These are phyloP conservation scores for Metellina segmentata DNA, from an alignment of 2,888 invertebrate species.

Conservation along the genomic window DNA sequence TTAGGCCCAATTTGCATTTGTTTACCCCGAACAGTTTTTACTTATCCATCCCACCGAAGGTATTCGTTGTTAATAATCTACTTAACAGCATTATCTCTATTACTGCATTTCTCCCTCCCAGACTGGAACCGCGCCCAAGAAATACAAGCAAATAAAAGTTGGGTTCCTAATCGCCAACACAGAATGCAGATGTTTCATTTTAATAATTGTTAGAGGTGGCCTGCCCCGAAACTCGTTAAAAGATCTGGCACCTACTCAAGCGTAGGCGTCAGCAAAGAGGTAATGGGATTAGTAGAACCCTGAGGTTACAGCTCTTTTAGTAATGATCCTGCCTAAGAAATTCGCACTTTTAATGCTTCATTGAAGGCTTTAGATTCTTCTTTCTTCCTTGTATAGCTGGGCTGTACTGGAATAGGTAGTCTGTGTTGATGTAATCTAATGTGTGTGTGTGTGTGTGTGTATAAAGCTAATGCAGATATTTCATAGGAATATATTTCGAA, in stretches of 20 bases:
- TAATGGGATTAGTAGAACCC: conserved; percentile 49
- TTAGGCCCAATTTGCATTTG: neutral
- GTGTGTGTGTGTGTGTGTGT: too few relatives aligned
- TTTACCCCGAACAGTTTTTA: neutral
- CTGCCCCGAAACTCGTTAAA: conserved; percentile 35
- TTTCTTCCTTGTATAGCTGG: neutral
- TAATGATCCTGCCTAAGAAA: conserved; percentile 53
- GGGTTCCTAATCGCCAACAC: conserved; percentile 21
- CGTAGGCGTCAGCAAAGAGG: neutral
- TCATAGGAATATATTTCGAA: neutral
- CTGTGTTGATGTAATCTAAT: neutral
- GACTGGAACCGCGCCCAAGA: conserved; percentile 21
- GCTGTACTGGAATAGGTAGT: neutral
- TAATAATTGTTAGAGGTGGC: conserved; percentile 46
- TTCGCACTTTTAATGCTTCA: conserved; percentile 34
- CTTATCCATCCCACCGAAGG: neutral
- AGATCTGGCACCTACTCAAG: conserved; percentile 37
- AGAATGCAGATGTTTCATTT: conserved; percentile 58
- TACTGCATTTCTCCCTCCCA: neutral
- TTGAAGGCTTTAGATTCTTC: neutral
- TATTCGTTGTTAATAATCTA: conserved; percentile 9
- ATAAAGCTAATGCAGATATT: too few relatives aligned
- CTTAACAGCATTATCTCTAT: conserved; percentile 19
- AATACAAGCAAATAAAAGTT: conserved; percentile 25
- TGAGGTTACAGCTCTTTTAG: conserved; percentile 37